Percentiles rank a stretch among this genome's conserved stretches.
phyloP scores from a whole-genome alignment of 2,888 invertebrate genomes.

The Schizotus pectinicornis region DNA sequence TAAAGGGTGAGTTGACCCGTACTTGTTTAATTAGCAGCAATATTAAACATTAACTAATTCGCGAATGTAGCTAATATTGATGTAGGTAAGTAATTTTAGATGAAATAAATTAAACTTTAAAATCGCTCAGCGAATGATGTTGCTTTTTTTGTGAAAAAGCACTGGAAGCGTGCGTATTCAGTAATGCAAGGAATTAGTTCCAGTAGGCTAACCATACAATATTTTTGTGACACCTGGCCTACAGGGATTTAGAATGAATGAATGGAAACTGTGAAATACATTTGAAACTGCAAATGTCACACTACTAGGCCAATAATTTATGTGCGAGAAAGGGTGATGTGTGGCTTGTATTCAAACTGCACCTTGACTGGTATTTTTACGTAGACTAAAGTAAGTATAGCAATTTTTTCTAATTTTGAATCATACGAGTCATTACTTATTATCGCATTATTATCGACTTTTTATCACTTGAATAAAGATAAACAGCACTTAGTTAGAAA shows the following conservation, averaged over 20 bases:
- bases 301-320: slow-evolving; percentile 18
- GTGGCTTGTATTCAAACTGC: not conserved
- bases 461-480: too few species aligned
- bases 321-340: slow-evolving; percentile 9
- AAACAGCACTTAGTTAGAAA: too few species aligned
- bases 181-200: slow-evolving; percentile 26
- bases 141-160: slow-evolving; percentile 8
- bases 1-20: not conserved
- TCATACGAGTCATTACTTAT: too few species aligned
- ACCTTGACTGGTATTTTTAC: too few species aligned
- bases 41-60: too few species aligned
- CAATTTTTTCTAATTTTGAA: not conserved
- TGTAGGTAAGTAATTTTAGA: too few species aligned
- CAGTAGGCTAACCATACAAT: slow-evolving; percentile 21
- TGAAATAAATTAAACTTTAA: too few species aligned
- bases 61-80: too few species aligned
- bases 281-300: slow-evolving; percentile 22
- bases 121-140: not conserved
- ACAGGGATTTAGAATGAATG: slow-evolving; percentile 9
- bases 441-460: too few species aligned
- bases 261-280: slow-evolving; percentile 10
- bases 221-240: slow-evolving; percentile 22
- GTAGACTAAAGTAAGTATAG: not conserved
- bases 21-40: not conserved
- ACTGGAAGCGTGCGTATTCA: slow-evolving; percentile 21